Evolutionary conservation across 2,113 vertebrate species (phyloP), one percentile per base, ranked within the genome.

Genomic region (Oncorhynchus tshawytscha): DNA sequence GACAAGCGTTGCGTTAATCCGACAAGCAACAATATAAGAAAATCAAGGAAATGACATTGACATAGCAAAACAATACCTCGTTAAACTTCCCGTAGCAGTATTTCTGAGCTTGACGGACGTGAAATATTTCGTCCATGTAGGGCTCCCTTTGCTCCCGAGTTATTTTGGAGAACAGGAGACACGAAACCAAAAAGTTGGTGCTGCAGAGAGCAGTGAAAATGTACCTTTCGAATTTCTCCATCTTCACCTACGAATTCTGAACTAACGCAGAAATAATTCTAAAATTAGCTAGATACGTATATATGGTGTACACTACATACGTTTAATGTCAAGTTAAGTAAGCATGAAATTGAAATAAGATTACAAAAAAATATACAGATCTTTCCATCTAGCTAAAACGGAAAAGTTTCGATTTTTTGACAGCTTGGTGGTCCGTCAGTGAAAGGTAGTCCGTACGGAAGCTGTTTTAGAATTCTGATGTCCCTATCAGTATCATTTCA

Each of bases 61-160:
- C 16, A 57, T 4, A 24, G 11, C 12, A 27, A 9, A 31, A 6
- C 85, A 65, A 69, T 92, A 98, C 98, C 98, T 99, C 94, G 20
- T 87, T 89, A 89, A 99, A 98, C 86, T 81, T 95, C 1, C 97
- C 97, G 0, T 90, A 84, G 76, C 97, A 99, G 83, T 97, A 99
- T 74, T 94, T 96, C 88, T 96, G 97, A 7, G 96, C 96, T 85
- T 99, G 98, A 0, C 96, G 96, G 15, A 99, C 85, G 76, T 99
- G 98, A 77, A 99, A 99, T 27, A 91, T 82, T 90, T 99, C 98
- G 86, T 99, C 98, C 97, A 99, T 99, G 88, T 99, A 99, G 0
- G 97, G 95, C 39, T 92, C 92, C 20, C 95, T 95, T 66, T 96
- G 96, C 24, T 91, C 94, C 27, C 95, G 92, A 0, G 90, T 94